These are phyloP conservation scores for Rhynchophorus ferrugineus DNA, from an alignment of 1,140 invertebrate genomes.

Conservation along the genomic window DNA sequence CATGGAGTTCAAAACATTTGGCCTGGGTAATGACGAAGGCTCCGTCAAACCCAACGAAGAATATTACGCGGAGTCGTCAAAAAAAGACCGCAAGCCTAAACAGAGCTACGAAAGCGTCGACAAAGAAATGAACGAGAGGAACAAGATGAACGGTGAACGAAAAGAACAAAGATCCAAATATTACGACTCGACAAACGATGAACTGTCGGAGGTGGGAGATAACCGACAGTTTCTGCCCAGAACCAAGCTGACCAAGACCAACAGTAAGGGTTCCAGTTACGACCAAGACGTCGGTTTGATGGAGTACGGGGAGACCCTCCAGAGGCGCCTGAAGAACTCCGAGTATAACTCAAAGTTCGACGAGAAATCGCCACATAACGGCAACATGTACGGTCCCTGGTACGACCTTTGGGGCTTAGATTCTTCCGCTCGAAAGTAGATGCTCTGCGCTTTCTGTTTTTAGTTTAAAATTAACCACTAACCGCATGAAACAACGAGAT, in stretches of 20 bases:
- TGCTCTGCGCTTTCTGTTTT: background rate
- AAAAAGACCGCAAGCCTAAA: constrained; percentile 41
- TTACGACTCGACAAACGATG: constrained; percentile 51
- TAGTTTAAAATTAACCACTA: background rate
- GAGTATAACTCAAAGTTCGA: constrained; percentile 46
- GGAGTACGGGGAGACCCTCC: constrained; percentile 42
- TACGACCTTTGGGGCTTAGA: constrained; percentile 76
- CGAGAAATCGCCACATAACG: constrained; percentile 47
- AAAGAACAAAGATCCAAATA: constrained; percentile 34
- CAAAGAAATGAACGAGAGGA: constrained; percentile 40
- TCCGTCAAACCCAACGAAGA: constrained; percentile 41
- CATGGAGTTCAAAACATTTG: constrained; percentile 37
- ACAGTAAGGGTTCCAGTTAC: constrained; percentile 31
- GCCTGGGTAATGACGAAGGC: constrained; percentile 38
- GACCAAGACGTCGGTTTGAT: constrained; percentile 40
- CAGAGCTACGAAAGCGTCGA: constrained; percentile 38
- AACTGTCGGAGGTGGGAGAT: constrained; percentile 46
- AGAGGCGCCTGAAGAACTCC: constrained; percentile 42
- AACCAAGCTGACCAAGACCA: constrained; percentile 51
- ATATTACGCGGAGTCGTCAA: constrained; percentile 41
- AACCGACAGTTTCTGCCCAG: constrained; percentile 60
- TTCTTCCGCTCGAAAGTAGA: constrained; percentile 39
- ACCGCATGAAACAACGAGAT: constrained; percentile 11
- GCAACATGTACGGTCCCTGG: constrained; percentile 76
- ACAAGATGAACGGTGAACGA: constrained; percentile 34